These are phyloP conservation scores for Eupithecia dodoneata DNA, from an alignment of 2,888 invertebrate genomes.

Conservation along the genomic window DNA sequence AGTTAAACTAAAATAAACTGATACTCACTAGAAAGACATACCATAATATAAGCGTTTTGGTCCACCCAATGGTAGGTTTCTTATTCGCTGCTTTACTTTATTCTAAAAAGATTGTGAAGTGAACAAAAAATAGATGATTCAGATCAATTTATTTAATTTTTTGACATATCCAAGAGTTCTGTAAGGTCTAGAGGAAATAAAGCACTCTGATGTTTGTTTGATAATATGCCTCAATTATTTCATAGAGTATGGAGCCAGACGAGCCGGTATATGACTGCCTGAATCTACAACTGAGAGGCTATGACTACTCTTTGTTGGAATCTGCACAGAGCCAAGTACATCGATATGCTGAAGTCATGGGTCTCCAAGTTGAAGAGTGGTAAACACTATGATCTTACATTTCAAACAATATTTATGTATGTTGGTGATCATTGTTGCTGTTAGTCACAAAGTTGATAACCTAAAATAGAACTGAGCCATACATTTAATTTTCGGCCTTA, in stretches of 20 bases:
- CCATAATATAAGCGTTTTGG: too few relatives aligned
- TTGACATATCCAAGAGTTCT: too few relatives aligned
- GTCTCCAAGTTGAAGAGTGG: slow-evolving; percentile 91
- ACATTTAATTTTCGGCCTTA: not conserved
- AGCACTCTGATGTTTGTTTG: too few relatives aligned
- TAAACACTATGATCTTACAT: slow-evolving; percentile 51
- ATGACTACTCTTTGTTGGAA: slow-evolving; percentile 92
- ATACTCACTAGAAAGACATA: not conserved
- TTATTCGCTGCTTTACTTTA: too few relatives aligned
- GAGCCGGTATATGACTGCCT: slow-evolving; percentile 89
- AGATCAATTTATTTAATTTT: too few relatives aligned
- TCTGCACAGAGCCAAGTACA: slow-evolving; percentile 91
- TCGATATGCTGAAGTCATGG: slow-evolving; percentile 88
- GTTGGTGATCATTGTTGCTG: not conserved
- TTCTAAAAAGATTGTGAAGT: too few relatives aligned
- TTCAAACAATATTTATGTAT: not conserved
- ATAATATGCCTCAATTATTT: slow-evolving; percentile 40
- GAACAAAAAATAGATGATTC: too few relatives aligned
- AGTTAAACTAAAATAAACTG: not conserved
- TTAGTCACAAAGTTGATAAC: not conserved
- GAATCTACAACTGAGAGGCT: slow-evolving; percentile 92
- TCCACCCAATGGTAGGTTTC: too few relatives aligned
- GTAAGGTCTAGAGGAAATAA: too few relatives aligned
- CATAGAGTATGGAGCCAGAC: slow-evolving; percentile 86
- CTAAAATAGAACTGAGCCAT: not conserved